Conservation (phyloP, 2,113 vertebrate species). For the Lepisosteus oculatus region DNA sequence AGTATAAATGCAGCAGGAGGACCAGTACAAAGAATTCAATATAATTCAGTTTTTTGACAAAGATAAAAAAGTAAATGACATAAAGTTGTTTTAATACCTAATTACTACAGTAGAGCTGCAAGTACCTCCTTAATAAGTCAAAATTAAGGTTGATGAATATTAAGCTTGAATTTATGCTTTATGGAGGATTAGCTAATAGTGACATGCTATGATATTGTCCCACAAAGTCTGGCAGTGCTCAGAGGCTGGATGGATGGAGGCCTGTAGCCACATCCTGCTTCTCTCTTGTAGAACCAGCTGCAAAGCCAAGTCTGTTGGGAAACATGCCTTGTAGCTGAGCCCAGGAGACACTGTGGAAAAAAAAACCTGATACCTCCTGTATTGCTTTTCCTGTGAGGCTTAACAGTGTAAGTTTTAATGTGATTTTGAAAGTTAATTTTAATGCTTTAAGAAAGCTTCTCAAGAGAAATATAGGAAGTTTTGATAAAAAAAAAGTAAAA, state of each 20-base stretch:
- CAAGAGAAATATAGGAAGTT: conserved; percentile 8
- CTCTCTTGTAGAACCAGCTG: not conserved
- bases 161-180: not conserved
- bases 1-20: too few species aligned
- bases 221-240: not conserved
- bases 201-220: not conserved
- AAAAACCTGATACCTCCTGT: not conserved
- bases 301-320: conserved; percentile 18
- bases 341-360: conserved; percentile 8
- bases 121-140: too few species aligned
- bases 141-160: conserved; percentile 9
- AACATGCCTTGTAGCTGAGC: conserved; percentile 1
- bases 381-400: conserved; percentile 1
- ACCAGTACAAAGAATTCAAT: too few species aligned
- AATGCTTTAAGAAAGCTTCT: conserved; percentile 7
- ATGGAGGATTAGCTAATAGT: conserved; percentile 7
- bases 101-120: too few species aligned
- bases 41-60: too few species aligned
- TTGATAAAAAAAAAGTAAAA: not conserved
- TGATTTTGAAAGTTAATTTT: conserved; percentile 1
- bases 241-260: conserved; percentile 6
- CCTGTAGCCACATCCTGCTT: conserved; percentile 13
- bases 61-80: too few species aligned
- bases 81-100: too few species aligned
- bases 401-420: conserved; percentile 14